Evolutionary conservation across 2,113 vertebrate species (phyloP), one percentile per base, ranked within the genome.

Genomic region (Syngnathus scovelli): DNA sequence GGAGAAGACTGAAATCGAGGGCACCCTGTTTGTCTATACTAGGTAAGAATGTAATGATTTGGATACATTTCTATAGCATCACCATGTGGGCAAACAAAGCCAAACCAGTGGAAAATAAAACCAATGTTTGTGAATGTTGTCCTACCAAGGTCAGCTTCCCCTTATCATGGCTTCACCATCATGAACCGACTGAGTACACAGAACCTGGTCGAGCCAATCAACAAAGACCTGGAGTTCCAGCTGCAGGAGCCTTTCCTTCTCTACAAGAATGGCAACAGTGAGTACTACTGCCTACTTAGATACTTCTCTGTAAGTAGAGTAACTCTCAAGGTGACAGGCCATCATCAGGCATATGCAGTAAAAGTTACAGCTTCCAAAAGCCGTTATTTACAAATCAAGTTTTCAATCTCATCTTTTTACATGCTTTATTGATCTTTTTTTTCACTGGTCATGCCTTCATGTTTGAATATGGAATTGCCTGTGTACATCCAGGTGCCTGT

Each of bases 1-100:
- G 97, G 96, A 98, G 87, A 98, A 99, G 86, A 99, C 95, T 0
- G 95, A 98, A 75, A 95, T 98, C 79, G 97, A 99, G 88, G 96
- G 97, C 23, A 98, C 96, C 37, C 89, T 99, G 72, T 98, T 99
- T 92, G 96, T 98, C 1, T 98, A 98, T 79, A 85, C 92, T 77
- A 96, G 97, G 97, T 98, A 91, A 92, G 92, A 12, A n/a, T 5
- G 4, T 48, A 36, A 33, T 51, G 6, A 23, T 49, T 64, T n/a
- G 2, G 19, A 11, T 18, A 37, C 1, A 39, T 38, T 2, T 13
- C 23, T n/a, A 12, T 58, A 4, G 6, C 55, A 27, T 55, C 23
- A 56, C 4, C 6, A 15, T 58, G 23, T 58, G 55, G 3, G 16
- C 51, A 54, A 23, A 55, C 21, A 49, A 54, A 54, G 19, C 9